A percentile compares a stretch with the other conserved stretches of the same genome.
Evolutionary conservation across 2,888 invertebrate species (phyloP).

Genomic region (Sylvicola cinctus): DNA sequence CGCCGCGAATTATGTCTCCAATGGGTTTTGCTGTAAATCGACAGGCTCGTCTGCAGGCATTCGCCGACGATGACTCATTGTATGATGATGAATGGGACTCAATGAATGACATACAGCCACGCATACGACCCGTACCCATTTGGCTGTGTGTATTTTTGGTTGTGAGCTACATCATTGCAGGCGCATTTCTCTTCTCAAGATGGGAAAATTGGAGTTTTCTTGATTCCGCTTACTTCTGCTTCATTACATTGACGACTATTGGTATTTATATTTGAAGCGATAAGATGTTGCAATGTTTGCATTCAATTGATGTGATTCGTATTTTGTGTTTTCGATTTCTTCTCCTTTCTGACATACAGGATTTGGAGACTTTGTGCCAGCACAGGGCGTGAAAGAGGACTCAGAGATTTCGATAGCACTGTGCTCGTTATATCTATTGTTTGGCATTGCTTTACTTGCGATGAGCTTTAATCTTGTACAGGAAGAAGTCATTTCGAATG

Average conservation of each 20-base stretch:
- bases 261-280: no score
- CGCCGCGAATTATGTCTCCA: slow-evolving; percentile 45
- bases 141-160: slow-evolving; percentile 78
- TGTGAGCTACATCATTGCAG: slow-evolving; percentile 73
- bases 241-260: slow-evolving; percentile 82
- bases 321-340: neutral
- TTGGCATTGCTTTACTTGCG: slow-evolving; percentile 82
- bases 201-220: slow-evolving; percentile 78
- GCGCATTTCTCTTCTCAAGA: slow-evolving; percentile 63
- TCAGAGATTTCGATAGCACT: slow-evolving; percentile 42
- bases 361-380: slow-evolving; percentile 81
- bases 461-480: slow-evolving; percentile 96
- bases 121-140: slow-evolving; percentile 55
- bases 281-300: slow-evolving; percentile 3
- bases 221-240: slow-evolving; percentile 84
- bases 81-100: slow-evolving; percentile 31
- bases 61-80: slow-evolving; percentile 37
- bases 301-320: neutral
- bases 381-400: slow-evolving; percentile 32
- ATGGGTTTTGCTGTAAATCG: slow-evolving; percentile 41
- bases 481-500: slow-evolving; percentile 78
- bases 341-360: slow-evolving; percentile 20
- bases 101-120: slow-evolving; percentile 23
- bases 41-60: slow-evolving; percentile 29
- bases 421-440: slow-evolving; percentile 78